phyloP scores from a whole-genome alignment of 2,888 invertebrate species.

The Linnaemya tessellans region DNA sequence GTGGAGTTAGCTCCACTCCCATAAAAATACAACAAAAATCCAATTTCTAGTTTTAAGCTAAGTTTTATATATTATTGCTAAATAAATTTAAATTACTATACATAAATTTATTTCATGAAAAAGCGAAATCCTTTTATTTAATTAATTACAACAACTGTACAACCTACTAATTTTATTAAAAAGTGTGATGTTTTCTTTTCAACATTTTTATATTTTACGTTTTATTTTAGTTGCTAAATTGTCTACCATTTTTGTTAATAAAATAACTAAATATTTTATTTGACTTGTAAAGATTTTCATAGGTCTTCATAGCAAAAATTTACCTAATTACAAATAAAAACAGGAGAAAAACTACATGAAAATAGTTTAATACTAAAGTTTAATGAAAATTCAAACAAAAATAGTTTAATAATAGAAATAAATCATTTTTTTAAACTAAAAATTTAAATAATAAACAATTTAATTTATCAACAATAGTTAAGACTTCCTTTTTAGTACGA shows the following conservation, averaged over 20 bases:
- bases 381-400: conserved; percentile 49
- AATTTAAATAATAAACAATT: conserved; percentile 50
- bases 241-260: conserved; percentile 38
- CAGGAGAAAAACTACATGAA: conserved; percentile 36
- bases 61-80: conserved; percentile 39
- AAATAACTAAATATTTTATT: conserved; percentile 54
- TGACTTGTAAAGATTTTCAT: conserved; percentile 63
- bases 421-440: conserved; percentile 58
- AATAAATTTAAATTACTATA: conserved; percentile 1
- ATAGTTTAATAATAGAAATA: conserved; percentile 66
- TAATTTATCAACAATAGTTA: conserved; percentile 60
- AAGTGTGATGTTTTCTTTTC: conserved; percentile 44
- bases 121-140: conserved; percentile 62
- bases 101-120: conserved; percentile 25
- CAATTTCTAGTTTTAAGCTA: conserved; percentile 58
- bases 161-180: conserved; percentile 35
- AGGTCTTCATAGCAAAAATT: conserved; percentile 67
- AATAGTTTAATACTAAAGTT: conserved; percentile 62
- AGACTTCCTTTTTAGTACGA: conserved; percentile 59
- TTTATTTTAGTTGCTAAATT: conserved; percentile 32
- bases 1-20: conserved; percentile 3
- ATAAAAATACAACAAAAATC: not conserved
- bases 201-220: conserved; percentile 40
- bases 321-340: conserved; percentile 58
- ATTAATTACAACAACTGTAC: conserved; percentile 33